Evolutionary conservation across 2,113 vertebrate genomes (phyloP), one percentile per base, ranked within the genome.

Genomic region (Dendrocopos noguchii): DNA sequence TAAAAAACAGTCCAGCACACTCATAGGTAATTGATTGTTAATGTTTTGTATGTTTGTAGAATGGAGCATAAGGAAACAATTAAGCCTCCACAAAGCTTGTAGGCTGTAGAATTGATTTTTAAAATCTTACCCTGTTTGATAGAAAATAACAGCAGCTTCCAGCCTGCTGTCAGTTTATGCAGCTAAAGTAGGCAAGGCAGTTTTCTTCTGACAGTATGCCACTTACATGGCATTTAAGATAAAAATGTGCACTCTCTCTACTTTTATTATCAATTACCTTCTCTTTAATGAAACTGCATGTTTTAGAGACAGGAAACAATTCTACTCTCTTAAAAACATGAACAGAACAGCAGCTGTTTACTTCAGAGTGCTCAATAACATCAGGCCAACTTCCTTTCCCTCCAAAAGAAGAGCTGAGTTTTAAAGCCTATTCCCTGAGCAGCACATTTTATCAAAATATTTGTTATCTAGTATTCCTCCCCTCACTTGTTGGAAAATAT

Each of bases 21-120:
- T 1, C 3, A 52, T 60, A 81, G 75, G 72, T 95, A 95, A 94
- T 83, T 70, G 84, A 73, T 83, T 89, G 73, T 75, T 93, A 70
- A 57, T 2, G 3, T 85, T 95, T 52, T 34, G 57, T 65, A 4
- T 66, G 47, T 85, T 85, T 86, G 84, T 47, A 73, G 79, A 95
- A 88, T 15, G 55, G 36, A 84, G 19, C 87, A 94, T 88, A 93
- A 88, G 70, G 92, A 93, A 90, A 87, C 79, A 91, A 91, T 88
- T 90, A 95, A 88, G 83, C 47, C 55, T 94, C 36, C 42, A 42
- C 47, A 39, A 5, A 17, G 9, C 68, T 80, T 90, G 36, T 42
- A 87, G 66, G 8, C 19, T 47, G 36, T 67, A 77, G 46, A 80
- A 85, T 3, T 65, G 46, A 66, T 61, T 86, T 88, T 80, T 90